These are phyloP conservation scores for Nannoperca obscura DNA, from an alignment of 2,797 vertebrate species.

Conservation along the genomic window DNA sequence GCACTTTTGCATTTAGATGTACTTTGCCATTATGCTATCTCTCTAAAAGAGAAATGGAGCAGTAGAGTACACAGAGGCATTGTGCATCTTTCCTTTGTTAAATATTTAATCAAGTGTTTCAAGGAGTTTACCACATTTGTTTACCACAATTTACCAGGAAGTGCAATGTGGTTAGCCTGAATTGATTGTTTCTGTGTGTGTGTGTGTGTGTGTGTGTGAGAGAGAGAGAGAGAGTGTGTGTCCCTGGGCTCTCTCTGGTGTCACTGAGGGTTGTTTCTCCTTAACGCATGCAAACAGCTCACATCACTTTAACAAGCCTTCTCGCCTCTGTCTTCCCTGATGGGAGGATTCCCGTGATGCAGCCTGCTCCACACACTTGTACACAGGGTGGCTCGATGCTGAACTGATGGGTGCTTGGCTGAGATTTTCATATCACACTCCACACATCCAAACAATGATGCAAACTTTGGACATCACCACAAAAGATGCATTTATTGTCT, in stretches of 20 bases:
- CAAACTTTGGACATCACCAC: constrained; percentile 77
- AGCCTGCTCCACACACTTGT: constrained; percentile 45
- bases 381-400: constrained; percentile 37
- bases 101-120: constrained; percentile 81
- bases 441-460: constrained; percentile 75
- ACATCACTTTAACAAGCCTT: constrained; percentile 76
- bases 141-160: constrained; percentile 77
- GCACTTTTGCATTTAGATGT: constrained; percentile 71
- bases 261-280: constrained; percentile 75
- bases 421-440: constrained; percentile 56
- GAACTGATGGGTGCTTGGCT: constrained; percentile 59
- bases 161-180: constrained; percentile 75
- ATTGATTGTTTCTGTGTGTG: constrained; percentile 50
- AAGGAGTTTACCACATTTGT: constrained; percentile 79
- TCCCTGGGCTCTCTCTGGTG: constrained; percentile 64
- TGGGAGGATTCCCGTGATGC: constrained; percentile 53
- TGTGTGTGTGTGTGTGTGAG: background rate
- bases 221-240: constrained; percentile 4
- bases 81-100: constrained; percentile 70
- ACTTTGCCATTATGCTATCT: constrained; percentile 49
- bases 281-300: constrained; percentile 73
- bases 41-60: constrained; percentile 63
- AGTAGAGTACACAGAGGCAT: constrained; percentile 53
- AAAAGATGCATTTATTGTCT: constrained; percentile 58
- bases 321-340: constrained; percentile 54